Evolutionary conservation across 2,113 vertebrate genomes (phyloP).

Genomic region (Tyto alba): DNA sequence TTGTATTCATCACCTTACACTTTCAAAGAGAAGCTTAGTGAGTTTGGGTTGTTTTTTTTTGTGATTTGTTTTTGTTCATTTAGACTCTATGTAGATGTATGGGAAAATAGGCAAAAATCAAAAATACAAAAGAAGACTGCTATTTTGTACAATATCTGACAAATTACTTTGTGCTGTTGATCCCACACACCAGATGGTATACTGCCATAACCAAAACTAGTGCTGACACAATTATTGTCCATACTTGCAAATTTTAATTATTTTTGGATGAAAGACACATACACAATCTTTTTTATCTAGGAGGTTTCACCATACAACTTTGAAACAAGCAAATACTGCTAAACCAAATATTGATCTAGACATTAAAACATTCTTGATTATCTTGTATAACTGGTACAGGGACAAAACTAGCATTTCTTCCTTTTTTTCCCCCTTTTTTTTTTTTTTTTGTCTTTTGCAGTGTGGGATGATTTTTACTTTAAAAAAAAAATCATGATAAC

Average conservation of each 20-base stretch:
- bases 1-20: background rate
- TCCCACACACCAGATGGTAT: conserved; percentile 8
- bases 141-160: background rate
- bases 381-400: background rate
- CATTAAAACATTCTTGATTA: background rate
- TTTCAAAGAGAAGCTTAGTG: background rate
- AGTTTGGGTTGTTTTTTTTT: background rate
- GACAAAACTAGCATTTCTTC: background rate
- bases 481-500: background rate
- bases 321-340: background rate
- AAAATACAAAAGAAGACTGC: background rate
- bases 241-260: background rate
- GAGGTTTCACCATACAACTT: background rate
- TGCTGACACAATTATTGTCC: background rate
- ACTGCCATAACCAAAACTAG: background rate
- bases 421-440: rapidly evolving
- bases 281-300: background rate
- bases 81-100: background rate
- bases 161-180: background rate
- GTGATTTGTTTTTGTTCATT: background rate
- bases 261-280: background rate
- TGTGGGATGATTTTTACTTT: background rate
- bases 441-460: background rate
- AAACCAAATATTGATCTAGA: background rate
- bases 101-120: background rate